Evolutionary conservation across 2,113 vertebrate species (phyloP).

Genomic region (Lophius piscatorius): DNA sequence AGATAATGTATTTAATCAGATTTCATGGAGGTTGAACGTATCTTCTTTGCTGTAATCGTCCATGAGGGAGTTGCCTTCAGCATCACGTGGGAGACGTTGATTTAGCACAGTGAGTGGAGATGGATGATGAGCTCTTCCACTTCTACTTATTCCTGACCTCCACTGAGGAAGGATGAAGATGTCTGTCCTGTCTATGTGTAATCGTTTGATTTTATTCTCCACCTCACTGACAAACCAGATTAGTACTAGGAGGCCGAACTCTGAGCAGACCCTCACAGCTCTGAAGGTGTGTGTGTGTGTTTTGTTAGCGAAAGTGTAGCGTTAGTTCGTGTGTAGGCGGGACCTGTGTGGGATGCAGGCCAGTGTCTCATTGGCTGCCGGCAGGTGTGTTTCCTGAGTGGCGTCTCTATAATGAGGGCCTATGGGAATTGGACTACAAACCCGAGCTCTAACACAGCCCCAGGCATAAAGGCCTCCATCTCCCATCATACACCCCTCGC

Average conservation of each 20-base stretch:
- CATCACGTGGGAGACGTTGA: no score
- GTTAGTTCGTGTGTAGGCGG: conserved; percentile 51
- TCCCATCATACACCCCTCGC: conserved; percentile 52
- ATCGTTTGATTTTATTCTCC: conserved; percentile 29
- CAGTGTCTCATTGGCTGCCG: conserved; percentile 67
- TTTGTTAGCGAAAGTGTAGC: conserved; percentile 24
- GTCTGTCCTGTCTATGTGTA: conserved; percentile 1
- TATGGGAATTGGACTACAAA: conserved; percentile 53
- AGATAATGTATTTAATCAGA: no score
- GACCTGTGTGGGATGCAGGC: conserved; percentile 66
- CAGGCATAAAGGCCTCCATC: conserved; percentile 51
- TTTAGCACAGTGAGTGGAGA: no score
- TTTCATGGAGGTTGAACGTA: no score
- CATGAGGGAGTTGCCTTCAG: no score
- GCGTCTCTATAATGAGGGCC: conserved; percentile 72
- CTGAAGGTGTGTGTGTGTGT: conserved; percentile 23
- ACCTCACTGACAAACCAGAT: conserved; percentile 41
- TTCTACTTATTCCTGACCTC: conserved; percentile 18
- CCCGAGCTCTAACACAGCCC: conserved; percentile 40
- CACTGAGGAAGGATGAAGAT: conserved; percentile 48
- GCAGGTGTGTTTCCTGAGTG: conserved; percentile 71
- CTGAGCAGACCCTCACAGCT: conserved; percentile 32
- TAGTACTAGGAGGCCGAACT: conserved; percentile 34
- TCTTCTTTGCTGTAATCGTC: no score
- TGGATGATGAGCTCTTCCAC: no score